Evolutionary conservation across 2,888 invertebrate species (phyloP).

Genomic region (Aethes cnicana): DNA sequence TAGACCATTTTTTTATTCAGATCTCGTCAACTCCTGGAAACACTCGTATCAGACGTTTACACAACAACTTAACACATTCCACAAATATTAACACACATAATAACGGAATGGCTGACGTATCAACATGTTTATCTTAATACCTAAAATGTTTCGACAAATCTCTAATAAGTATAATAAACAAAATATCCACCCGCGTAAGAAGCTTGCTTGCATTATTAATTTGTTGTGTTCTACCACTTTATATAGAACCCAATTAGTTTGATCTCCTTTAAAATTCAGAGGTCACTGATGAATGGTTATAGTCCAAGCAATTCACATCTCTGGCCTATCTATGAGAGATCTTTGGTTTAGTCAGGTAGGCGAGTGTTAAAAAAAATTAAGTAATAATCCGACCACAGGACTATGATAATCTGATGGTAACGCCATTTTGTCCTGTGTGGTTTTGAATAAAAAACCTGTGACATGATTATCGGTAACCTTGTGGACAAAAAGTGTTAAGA

Average conservation of each 20-base stretch:
- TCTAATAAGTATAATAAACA: constrained; percentile 80
- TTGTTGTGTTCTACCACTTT: constrained; percentile 56
- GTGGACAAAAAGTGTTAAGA: constrained; percentile 55
- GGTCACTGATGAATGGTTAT: constrained; percentile 45
- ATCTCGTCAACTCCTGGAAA: constrained; percentile 35
- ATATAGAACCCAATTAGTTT: constrained; percentile 35
- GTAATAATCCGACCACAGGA: constrained; percentile 79
- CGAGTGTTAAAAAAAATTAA: constrained; percentile 71
- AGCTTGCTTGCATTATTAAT: constrained; percentile 78
- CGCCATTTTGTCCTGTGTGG: constrained; percentile 82
- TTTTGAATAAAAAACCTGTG: constrained; percentile 77
- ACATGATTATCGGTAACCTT: constrained; percentile 78
- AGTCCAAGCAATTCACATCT: constrained; percentile 56
- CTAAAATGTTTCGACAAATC: constrained; percentile 77
- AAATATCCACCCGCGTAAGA: constrained; percentile 78
- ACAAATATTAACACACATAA: constrained; percentile 52
- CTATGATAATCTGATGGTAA: constrained; percentile 81
- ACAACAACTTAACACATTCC: constrained; percentile 52
- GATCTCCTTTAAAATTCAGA: not conserved
- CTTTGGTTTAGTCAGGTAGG: constrained; percentile 72
- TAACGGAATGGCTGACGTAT: constrained; percentile 28
- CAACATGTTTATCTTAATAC: constrained; percentile 66
- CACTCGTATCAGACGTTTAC: constrained; percentile 55
- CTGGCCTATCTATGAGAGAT: constrained; percentile 60
- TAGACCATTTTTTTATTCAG: not conserved